phyloP scores from a whole-genome alignment of 2,888 invertebrate species.

The Erebia ligea region DNA sequence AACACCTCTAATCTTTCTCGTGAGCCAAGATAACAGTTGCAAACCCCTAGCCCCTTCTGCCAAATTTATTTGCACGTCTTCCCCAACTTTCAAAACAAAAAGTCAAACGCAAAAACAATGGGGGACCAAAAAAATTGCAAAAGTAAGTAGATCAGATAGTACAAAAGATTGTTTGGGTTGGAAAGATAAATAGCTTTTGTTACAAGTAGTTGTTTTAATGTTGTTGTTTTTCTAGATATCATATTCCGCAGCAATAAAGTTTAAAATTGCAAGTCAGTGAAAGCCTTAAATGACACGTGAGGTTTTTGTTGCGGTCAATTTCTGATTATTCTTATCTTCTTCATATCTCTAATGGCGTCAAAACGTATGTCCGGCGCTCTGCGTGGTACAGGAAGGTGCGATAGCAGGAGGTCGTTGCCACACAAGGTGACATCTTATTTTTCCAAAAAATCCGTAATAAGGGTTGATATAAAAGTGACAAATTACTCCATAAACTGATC shows the following conservation, averaged over 20 bases:
- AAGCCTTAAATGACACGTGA: slow-evolving; percentile 35
- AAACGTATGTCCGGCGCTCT: slow-evolving; percentile 76
- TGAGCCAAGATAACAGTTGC: slow-evolving; percentile 60
- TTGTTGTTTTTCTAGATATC: slow-evolving; percentile 9
- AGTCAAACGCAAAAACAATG: slow-evolving; percentile 72
- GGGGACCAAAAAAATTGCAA: slow-evolving; percentile 67
- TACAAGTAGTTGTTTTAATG: slow-evolving; percentile 44
- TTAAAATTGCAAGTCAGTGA: slow-evolving; percentile 38
- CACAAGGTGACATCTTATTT: slow-evolving; percentile 76
- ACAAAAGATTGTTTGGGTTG: slow-evolving; percentile 68
- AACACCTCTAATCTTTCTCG: slow-evolving; percentile 67
- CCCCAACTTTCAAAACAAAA: slow-evolving; percentile 70
- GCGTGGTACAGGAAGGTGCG: slow-evolving; percentile 78
- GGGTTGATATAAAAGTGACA: slow-evolving; percentile 66
- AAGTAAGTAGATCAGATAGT: slow-evolving; percentile 77
- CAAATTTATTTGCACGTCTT: slow-evolving; percentile 74
- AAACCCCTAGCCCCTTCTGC: slow-evolving; percentile 58
- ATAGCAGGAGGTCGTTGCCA: slow-evolving; percentile 68
- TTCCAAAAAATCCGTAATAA: slow-evolving; percentile 59
- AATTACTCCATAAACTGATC: slow-evolving; percentile 53
- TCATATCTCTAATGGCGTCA: slow-evolving; percentile 77
- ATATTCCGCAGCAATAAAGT: slow-evolving; percentile 39
- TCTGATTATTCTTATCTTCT: slow-evolving; percentile 75
- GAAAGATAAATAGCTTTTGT: slow-evolving; percentile 71
- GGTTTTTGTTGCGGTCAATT: slow-evolving; percentile 67